Evolutionary conservation across 2,888 invertebrate species (phyloP).

Genomic region (Congeria kusceri): DNA sequence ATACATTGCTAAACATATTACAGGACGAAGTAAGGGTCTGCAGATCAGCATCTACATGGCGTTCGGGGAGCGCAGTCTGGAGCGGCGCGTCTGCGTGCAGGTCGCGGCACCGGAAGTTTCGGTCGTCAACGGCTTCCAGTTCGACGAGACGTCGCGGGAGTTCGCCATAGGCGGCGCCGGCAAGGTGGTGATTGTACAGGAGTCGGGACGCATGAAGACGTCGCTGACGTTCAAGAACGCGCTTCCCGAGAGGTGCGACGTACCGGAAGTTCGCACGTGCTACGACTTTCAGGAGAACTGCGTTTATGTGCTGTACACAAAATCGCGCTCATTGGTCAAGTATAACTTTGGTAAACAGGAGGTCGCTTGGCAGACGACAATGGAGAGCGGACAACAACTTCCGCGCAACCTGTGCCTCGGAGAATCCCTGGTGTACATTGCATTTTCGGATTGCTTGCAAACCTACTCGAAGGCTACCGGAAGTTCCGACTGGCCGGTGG

Average conservation of each 20-base stretch:
- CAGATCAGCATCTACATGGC: conserved; percentile 22
- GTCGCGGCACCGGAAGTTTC: neutral
- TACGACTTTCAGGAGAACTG: conserved; percentile 19
- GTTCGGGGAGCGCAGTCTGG: neutral
- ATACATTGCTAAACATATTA: neutral
- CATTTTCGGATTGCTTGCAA: conserved; percentile 4
- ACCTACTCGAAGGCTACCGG: neutral
- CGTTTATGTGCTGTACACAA: conserved; percentile 5
- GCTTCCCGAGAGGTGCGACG: neutral
- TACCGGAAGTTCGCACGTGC: neutral
- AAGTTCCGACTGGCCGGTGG: neutral
- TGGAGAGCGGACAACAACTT: conserved; percentile 4
- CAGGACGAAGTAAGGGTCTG: conserved; percentile 4
- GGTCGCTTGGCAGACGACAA: conserved; percentile 3
- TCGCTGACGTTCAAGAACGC: neutral
- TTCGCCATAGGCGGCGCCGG: conserved; percentile 11
- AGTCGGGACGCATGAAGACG: conserved; percentile 6
- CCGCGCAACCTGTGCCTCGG: conserved; percentile 3
- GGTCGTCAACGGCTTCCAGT: conserved; percentile 15
- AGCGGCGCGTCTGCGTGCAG: neutral
- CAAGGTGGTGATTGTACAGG: conserved; percentile 2
- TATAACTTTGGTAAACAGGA: conserved; percentile 6
- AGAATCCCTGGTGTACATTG: conserved; percentile 4
- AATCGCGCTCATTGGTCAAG: neutral
- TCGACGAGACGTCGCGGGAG: neutral